Percentiles rank a stretch among this genome's conserved stretches.
Conservation (phyloP, 1,140 invertebrate genomes). For the Fopius arisanus region DNA sequence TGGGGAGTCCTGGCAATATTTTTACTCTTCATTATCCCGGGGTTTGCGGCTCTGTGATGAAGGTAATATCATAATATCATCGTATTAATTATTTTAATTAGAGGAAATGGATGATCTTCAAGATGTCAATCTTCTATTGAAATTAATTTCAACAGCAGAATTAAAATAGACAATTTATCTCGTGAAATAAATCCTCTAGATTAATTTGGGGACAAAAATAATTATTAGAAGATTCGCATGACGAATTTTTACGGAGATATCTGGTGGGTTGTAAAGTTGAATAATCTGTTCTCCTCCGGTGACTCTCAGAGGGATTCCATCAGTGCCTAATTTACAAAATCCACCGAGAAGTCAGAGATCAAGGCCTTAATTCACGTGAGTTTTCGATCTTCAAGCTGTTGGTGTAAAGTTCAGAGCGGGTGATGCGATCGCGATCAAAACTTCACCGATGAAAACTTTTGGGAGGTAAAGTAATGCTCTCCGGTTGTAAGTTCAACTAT, state of each 20-base stretch:
- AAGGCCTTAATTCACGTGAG: constrained; percentile 21
- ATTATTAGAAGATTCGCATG: too few relatives aligned
- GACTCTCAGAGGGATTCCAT: background rate
- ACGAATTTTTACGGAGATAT: too few relatives aligned
- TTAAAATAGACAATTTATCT: background rate
- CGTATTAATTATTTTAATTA: background rate
- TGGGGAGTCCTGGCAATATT: background rate
- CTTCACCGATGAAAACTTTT: constrained; percentile 12
- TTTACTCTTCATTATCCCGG: background rate
- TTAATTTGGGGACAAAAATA: background rate
- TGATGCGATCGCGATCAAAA: constrained; percentile 27
- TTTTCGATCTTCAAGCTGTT: constrained; percentile 24
- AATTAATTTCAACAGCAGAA: background rate
- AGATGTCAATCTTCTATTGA: background rate
- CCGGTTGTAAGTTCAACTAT: background rate
- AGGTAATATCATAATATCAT: constrained; percentile 3
- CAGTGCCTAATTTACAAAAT: background rate
- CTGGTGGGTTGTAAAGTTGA: too few relatives aligned
- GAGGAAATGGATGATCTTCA: background rate
- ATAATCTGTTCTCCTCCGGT: background rate
- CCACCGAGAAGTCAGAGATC: background rate
- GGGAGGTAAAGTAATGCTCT: constrained; percentile 13
- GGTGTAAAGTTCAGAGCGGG: background rate
- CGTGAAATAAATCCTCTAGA: too few relatives aligned
- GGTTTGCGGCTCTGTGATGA: background rate